phyloP scores from a whole-genome alignment of 30 jellyfish, hydroid and myxozoan genomes.

The Aurelia coerulea region DNA sequence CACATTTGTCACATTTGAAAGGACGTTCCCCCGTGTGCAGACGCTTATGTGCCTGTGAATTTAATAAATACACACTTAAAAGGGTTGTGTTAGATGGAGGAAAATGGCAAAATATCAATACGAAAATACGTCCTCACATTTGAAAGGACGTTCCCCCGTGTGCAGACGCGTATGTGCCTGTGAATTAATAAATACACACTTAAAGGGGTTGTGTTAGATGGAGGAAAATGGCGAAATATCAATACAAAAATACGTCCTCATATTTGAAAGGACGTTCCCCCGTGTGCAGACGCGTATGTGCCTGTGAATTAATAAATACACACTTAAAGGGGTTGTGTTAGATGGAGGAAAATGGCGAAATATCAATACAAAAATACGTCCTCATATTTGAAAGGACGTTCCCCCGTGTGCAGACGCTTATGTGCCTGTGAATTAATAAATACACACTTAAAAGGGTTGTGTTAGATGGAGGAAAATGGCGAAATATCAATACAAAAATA shows the following conservation, averaged over 20 bases:
- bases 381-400: slow-evolving; percentile 62
- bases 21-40: slow-evolving; percentile 79
- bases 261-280: slow-evolving; percentile 72
- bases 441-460: neutral
- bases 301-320: slow-evolving; percentile 15
- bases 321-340: neutral
- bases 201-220: neutral
- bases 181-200: neutral
- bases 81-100: neutral
- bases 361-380: too few relatives aligned
- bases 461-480: too few relatives aligned
- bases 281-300: slow-evolving; percentile 66
- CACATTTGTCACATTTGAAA: slow-evolving; percentile 54
- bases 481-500: too few relatives aligned
- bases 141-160: slow-evolving; percentile 72
- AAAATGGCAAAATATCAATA: too few relatives aligned
- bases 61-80: neutral
- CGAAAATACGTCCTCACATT: too few relatives aligned
- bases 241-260: neutral
- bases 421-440: slow-evolving; percentile 43
- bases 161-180: slow-evolving; percentile 69
- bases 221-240: too few relatives aligned
- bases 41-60: slow-evolving; percentile 55
- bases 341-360: too few relatives aligned
- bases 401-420: slow-evolving; percentile 67